phyloP scores from a whole-genome alignment of 2,888 invertebrate genomes.

The Cephus pygmeus region DNA sequence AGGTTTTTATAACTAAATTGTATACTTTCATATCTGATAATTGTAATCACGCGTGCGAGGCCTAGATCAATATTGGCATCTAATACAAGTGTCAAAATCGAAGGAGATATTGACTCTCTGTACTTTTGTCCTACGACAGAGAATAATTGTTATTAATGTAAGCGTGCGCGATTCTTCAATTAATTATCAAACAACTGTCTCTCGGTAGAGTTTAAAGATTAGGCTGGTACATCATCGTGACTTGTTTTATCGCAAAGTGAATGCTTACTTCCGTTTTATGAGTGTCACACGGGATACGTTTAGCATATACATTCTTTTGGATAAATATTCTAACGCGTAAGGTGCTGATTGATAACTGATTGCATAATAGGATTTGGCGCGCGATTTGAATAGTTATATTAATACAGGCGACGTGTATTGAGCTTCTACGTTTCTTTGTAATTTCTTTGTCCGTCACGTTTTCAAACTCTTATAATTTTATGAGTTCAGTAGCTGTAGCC shows the following conservation, averaged over 20 bases:
- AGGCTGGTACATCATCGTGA: neutral
- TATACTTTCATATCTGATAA: neutral
- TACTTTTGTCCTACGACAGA: neutral
- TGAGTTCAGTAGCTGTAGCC: constrained; percentile 32
- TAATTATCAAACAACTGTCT: neutral
- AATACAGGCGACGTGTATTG: neutral
- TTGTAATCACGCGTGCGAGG: neutral
- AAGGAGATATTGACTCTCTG: neutral
- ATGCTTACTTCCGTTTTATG: neutral
- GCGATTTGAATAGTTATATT: neutral
- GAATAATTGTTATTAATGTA: neutral
- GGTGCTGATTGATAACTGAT: neutral
- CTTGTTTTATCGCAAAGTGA: neutral
- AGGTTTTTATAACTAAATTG: neutral
- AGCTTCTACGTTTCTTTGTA: neutral
- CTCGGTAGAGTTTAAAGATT: neutral
- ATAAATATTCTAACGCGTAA: neutral
- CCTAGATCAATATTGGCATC: neutral
- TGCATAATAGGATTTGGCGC: neutral
- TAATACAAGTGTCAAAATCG: neutral
- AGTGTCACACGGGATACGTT: neutral
- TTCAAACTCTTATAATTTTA: constrained; percentile 22
- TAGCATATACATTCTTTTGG: neutral
- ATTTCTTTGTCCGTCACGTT: neutral
- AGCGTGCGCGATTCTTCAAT: neutral